phyloP scores from a whole-genome alignment of 30 jellyfish, hydroid and myxozoan species.

The Pelagia noctiluca region DNA sequence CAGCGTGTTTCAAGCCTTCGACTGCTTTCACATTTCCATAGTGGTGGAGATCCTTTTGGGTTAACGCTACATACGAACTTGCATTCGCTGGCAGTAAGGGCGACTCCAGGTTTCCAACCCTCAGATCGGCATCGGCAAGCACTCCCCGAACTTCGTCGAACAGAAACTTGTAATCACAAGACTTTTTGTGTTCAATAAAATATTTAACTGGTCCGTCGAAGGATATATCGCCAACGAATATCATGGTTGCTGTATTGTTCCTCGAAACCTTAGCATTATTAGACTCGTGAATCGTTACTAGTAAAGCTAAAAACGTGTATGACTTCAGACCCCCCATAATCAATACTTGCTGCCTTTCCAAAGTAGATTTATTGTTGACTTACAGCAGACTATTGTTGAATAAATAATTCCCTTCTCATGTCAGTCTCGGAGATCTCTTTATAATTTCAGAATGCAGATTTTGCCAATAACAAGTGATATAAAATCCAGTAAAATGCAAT shows the following conservation, averaged over 20 bases:
- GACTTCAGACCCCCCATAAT: too few species aligned
- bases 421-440: too few species aligned
- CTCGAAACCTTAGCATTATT: neutral
- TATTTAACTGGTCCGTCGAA: slow-evolving; percentile 69
- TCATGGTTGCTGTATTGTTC: slow-evolving; percentile 30
- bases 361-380: neutral
- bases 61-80: neutral
- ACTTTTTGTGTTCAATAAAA: slow-evolving; percentile 53
- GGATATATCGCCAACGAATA: slow-evolving; percentile 69
- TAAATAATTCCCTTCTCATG: too few species aligned
- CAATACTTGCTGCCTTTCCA: neutral
- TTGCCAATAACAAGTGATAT: neutral
- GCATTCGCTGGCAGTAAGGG: slow-evolving; percentile 8
- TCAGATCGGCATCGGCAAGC: slow-evolving; percentile 68
- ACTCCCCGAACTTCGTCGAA: slow-evolving; percentile 16
- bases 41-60: slow-evolving; percentile 25
- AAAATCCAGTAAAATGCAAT: neutral
- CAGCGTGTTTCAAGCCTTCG: slow-evolving; percentile 81
- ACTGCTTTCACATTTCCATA: slow-evolving; percentile 55
- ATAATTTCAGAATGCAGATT: neutral
- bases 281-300: neutral
- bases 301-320: neutral
- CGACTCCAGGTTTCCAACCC: slow-evolving; percentile 68
- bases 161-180: slow-evolving; percentile 54
- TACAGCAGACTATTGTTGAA: too few species aligned